These are phyloP conservation scores for Macrocentrus cingulum DNA, from an alignment of 1,140 invertebrate genomes.

Conservation along the genomic window DNA sequence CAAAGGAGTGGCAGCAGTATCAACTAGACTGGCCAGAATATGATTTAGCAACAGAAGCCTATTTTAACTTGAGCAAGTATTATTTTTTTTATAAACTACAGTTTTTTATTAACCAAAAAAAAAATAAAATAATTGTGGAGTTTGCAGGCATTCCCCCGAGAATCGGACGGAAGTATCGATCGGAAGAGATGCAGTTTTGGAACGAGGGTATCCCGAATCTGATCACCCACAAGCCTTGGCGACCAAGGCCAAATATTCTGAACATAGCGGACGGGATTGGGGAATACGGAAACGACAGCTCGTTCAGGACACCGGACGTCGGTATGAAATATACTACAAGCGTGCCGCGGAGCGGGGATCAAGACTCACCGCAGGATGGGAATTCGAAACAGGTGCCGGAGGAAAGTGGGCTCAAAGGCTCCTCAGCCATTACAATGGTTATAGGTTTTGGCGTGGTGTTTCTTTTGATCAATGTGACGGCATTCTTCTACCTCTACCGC, in stretches of 20 bases:
- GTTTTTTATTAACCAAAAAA: neutral
- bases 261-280: constrained; percentile 42
- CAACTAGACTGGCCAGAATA: constrained; percentile 80
- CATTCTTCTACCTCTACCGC: constrained; percentile 76
- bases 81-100: neutral
- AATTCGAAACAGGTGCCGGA: constrained; percentile 10
- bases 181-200: constrained; percentile 72
- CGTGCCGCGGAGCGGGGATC: constrained; percentile 21
- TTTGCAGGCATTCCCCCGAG: constrained; percentile 68
- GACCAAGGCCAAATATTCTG: constrained; percentile 41
- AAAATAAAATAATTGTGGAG: constrained; percentile 4
- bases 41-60: constrained; percentile 69
- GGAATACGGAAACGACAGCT: constrained; percentile 35
- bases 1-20: constrained; percentile 67
- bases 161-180: constrained; percentile 65
- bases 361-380: neutral
- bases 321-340: constrained; percentile 17
- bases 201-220: constrained; percentile 68
- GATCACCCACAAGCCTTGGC: constrained; percentile 51
- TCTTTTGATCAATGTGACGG: constrained; percentile 78
- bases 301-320: constrained; percentile 27
- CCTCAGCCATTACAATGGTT: constrained; percentile 68
- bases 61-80: constrained; percentile 74
- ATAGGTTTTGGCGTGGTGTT: constrained; percentile 78
- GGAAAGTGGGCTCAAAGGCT: constrained; percentile 37